Percentiles rank a stretch among this genome's conserved stretches.
Conservation (phyloP, 53 echinoderm and acorn worm species). For the Holothuria scabra region DNA sequence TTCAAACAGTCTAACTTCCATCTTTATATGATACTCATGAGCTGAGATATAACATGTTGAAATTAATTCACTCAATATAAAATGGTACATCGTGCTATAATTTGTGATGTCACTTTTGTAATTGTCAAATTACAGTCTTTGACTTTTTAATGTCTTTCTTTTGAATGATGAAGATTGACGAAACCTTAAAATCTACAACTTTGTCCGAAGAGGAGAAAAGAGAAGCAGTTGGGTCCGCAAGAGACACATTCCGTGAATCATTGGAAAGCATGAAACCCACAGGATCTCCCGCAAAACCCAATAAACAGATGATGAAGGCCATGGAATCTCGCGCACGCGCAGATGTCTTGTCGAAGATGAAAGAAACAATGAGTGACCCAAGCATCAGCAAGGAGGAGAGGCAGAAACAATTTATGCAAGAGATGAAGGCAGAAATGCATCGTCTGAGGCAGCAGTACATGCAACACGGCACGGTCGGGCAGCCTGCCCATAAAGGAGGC, state of each 20-base stretch:
- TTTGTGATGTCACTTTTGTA: too few relatives aligned
- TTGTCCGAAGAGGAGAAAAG: conserved; percentile 9
- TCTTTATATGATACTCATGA: too few relatives aligned
- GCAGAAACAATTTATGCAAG: not conserved
- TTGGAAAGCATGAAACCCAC: not conserved
- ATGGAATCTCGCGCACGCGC: conserved; percentile 30
- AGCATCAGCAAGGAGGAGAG: conserved; percentile 10
- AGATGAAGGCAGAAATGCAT: conserved; percentile 25
- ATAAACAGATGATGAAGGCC: conserved; percentile 14
- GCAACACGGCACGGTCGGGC: too few relatives aligned
- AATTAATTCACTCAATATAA: too few relatives aligned
- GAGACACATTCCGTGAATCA: conserved; percentile 4
- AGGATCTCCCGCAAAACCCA: not conserved
- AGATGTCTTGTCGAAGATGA: conserved; percentile 31
- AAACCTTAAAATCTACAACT: not conserved
- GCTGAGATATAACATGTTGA: too few relatives aligned
- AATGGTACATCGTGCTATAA: too few relatives aligned
- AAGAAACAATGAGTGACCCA: not conserved
- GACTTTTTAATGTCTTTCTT: not conserved
- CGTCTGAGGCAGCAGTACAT: conserved; percentile 12
- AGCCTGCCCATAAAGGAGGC: not conserved
- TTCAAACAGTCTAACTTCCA: too few relatives aligned
- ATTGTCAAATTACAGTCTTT: not conserved
- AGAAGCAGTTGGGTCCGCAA: not conserved
- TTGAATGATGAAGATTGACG: conserved; percentile 13